These are phyloP conservation scores for Sarcophaga rosellei DNA, from an alignment of 2,888 invertebrate species.

Conservation along the genomic window DNA sequence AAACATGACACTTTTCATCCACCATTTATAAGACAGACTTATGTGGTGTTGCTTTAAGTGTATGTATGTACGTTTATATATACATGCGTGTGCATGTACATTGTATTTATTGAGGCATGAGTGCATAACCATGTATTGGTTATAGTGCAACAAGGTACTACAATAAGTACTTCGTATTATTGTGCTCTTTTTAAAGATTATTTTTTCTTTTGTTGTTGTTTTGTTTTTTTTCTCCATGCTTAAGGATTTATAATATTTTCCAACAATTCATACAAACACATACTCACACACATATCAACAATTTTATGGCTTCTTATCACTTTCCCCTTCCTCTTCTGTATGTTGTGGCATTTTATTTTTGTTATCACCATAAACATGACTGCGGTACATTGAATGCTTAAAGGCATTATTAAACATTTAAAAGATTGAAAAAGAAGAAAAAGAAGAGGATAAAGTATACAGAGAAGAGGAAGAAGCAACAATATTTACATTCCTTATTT, in stretches of 20 bases:
- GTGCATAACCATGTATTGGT: not conserved
- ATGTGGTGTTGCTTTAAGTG: too few species aligned
- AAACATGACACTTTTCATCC: too few species aligned
- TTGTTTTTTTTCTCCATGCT: too few species aligned
- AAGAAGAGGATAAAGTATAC: not conserved
- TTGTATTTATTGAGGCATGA: too few species aligned
- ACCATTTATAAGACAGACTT: too few species aligned
- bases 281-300: not conserved
- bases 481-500: not conserved
- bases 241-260: constrained; percentile 1
- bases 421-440: not conserved
- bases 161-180: constrained; percentile 10
- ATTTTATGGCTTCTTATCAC: not conserved
- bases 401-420: constrained; percentile 35
- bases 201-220: too few species aligned
- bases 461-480: too few species aligned
- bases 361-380: not conserved
- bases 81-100: not conserved
- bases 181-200: too few species aligned
- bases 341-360: not conserved
- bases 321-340: not conserved
- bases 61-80: not conserved
- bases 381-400: constrained; percentile 40
- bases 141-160: not conserved
- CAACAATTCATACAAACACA: not conserved